Percentiles rank a stretch among this genome's conserved stretches.
These are phyloP conservation scores for Lampropteryx suffumata DNA, from an alignment of 2,888 invertebrate genomes.

Conservation along the genomic window DNA sequence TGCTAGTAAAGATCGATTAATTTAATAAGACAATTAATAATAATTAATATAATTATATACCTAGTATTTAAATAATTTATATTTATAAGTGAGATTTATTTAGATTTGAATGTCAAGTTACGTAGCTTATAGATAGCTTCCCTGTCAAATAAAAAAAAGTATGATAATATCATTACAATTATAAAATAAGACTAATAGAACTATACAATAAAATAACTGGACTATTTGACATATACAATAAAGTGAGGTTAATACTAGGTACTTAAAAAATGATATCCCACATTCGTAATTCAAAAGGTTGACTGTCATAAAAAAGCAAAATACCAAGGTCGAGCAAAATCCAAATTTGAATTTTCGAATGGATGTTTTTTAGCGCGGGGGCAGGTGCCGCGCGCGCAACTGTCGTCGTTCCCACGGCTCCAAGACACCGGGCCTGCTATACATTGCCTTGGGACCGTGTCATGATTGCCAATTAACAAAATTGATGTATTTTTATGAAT, in stretches of 20 bases:
- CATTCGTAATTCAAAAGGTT: slow-evolving; percentile 32
- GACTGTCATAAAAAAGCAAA: slow-evolving; percentile 37
- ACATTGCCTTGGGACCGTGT: slow-evolving; percentile 60
- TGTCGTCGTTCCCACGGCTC: slow-evolving; percentile 78
- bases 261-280: slow-evolving; percentile 19
- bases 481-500: slow-evolving; percentile 41
- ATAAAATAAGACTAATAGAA: no score
- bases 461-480: slow-evolving; percentile 76
- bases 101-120: no score
- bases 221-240: neutral
- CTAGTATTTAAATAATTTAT: no score
- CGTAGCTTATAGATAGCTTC: no score
- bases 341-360: slow-evolving; percentile 72
- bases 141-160: no score
- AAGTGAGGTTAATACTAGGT: neutral
- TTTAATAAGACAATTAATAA: no score
- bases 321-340: slow-evolving; percentile 71
- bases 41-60: no score
- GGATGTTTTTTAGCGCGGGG: slow-evolving; percentile 67
- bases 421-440: slow-evolving; percentile 63
- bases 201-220: no score
- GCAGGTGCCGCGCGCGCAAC: slow-evolving; percentile 75
- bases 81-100: no score
- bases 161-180: no score
- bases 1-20: no score